Evolutionary conservation across 2,797 vertebrate genomes (phyloP).

Genomic region (Sylvia borin): DNA sequence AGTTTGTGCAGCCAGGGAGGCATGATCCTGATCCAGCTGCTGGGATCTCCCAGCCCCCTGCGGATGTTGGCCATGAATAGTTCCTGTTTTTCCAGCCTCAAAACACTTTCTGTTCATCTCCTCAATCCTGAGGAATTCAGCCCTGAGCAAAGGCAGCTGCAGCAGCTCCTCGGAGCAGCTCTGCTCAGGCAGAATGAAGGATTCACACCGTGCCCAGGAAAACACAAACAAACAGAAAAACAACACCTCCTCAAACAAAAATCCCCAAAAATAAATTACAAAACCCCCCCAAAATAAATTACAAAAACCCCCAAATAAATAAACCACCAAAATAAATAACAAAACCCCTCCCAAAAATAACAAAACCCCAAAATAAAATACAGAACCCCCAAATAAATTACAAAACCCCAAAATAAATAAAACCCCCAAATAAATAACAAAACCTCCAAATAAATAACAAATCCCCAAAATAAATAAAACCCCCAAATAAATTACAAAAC

Average conservation of each 20-base stretch:
- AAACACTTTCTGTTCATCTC: constrained; percentile 49
- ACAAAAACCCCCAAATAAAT: too few relatives aligned
- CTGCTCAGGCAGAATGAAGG: neutral
- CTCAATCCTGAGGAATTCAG: neutral
- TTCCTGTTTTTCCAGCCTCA: constrained; percentile 1
- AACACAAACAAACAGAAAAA: neutral
- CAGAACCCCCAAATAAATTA: too few relatives aligned
- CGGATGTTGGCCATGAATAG: constrained; percentile 9
- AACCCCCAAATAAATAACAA: neutral
- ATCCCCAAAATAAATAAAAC: neutral
- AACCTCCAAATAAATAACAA: neutral
- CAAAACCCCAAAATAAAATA: neutral
- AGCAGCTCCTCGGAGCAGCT: neutral
- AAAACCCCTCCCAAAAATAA: too few relatives aligned
- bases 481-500: too few relatives aligned
- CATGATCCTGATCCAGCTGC: neutral
- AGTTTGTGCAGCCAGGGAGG: neutral
- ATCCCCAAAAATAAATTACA: neutral
- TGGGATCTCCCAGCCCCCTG: neutral
- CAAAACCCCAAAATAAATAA: neutral
- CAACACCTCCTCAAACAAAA: too few relatives aligned
- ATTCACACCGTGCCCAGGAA: neutral
- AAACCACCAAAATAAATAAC: neutral
- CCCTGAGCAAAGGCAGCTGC: constrained; percentile 15
- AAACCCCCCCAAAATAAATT: too few relatives aligned